Evolutionary conservation across 2,113 vertebrate species (phyloP).

Genomic region (Chloropsis cyanopogon): DNA sequence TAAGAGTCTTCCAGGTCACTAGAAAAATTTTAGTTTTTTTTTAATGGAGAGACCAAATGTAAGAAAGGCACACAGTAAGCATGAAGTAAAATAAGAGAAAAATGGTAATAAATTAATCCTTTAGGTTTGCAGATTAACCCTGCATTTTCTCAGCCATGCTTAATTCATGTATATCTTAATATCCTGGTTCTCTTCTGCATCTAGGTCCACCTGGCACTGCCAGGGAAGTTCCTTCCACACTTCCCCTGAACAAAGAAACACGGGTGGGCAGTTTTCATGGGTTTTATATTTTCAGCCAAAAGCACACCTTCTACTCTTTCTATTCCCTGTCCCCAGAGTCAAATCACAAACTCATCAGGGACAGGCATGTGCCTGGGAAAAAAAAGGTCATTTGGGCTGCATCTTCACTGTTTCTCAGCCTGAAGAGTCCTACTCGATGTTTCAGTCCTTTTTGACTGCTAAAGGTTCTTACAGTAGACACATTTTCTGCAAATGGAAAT

Average conservation of each 20-base stretch:
- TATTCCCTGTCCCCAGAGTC: not conserved
- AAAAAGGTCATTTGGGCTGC: not conserved
- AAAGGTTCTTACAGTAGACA: not conserved
- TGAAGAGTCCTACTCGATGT: not conserved
- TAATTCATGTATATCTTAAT: not conserved
- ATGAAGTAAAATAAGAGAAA: not conserved
- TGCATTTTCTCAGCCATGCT: not conserved
- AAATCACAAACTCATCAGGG: not conserved
- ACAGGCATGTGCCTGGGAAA: not conserved
- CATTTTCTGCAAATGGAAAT: not conserved
- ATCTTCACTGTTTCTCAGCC: not conserved
- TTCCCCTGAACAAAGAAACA: not conserved
- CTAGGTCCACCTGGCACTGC: not conserved
- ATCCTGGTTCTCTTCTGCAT: not conserved
- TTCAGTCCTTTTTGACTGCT: not conserved
- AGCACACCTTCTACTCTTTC: not conserved
- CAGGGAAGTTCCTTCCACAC: not conserved
- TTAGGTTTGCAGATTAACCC: not conserved
- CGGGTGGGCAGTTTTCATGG: not conserved
- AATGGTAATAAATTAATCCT: not conserved
- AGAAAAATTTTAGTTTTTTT: not conserved
- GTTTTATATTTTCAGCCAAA: not conserved
- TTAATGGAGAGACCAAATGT: not conserved
- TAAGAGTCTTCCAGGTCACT: not conserved
- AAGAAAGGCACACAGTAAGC: not conserved